Percentiles rank a stretch among this genome's conserved stretches.
These are phyloP conservation scores for Aphelenchoides bicaudatus DNA, from an alignment of 2,888 invertebrate species.

Conservation along the genomic window DNA sequence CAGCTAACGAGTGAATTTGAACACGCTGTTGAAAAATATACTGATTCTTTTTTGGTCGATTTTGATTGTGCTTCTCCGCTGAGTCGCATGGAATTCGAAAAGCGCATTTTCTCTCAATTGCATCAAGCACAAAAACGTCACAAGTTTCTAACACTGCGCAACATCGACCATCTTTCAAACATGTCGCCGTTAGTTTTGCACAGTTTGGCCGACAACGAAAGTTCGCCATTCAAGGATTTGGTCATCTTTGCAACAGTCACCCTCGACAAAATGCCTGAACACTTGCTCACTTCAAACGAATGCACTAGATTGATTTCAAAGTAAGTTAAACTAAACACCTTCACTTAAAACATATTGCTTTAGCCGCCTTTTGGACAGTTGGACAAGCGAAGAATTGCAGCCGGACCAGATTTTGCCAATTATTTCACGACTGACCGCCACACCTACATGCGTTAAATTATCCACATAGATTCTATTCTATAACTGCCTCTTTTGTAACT, in stretches of 20 bases:
- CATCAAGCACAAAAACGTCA: not conserved
- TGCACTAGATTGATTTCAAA: conserved; percentile 23
- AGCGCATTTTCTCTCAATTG: not conserved
- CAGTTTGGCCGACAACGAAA: conserved; percentile 31
- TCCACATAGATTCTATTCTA: not conserved
- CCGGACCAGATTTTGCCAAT: conserved; percentile 28
- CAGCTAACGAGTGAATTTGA: not conserved
- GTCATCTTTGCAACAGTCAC: conserved; percentile 22
- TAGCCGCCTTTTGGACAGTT: conserved; percentile 20
- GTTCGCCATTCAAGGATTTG: conserved; percentile 28
- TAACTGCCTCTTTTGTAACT: too few relatives aligned
- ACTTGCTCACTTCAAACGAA: not conserved
- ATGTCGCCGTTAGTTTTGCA: conserved; percentile 32
- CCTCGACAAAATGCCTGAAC: not conserved
- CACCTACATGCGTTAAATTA: conserved; percentile 26
- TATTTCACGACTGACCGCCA: conserved; percentile 25
- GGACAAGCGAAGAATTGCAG: conserved; percentile 23
- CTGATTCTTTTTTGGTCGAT: not conserved
- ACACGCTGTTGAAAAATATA: not conserved
- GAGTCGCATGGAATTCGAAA: conserved; percentile 6
- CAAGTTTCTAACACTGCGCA: conserved; percentile 13
- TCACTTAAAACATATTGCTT: conserved; percentile 5
- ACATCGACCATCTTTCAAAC: conserved; percentile 25
- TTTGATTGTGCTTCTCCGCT: not conserved
- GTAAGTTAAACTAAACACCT: conserved; percentile 12